phyloP scores from a whole-genome alignment of 2,797 vertebrate species.

The Gallinago nigripennis region DNA sequence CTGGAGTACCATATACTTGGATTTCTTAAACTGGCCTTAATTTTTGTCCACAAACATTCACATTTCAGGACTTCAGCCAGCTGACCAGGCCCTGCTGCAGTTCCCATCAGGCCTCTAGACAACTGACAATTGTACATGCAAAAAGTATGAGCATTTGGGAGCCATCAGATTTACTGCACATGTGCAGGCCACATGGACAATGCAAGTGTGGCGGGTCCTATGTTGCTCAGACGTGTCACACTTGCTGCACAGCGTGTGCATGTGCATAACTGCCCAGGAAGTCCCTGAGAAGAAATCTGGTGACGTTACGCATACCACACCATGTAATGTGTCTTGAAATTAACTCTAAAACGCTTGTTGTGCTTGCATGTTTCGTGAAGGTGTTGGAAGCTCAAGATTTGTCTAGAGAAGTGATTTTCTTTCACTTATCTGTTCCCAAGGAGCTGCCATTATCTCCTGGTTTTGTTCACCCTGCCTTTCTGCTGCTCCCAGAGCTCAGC shows the following conservation, averaged over 20 bases:
- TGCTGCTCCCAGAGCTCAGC: neutral
- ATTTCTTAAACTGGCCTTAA: neutral
- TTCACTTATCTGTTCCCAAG: accelerated
- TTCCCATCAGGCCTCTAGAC: neutral
- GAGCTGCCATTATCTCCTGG: neutral
- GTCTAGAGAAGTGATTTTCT: neutral
- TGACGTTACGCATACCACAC: neutral
- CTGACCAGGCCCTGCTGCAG: neutral
- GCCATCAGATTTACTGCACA: neutral
- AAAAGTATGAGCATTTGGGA: neutral
- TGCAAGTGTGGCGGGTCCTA: neutral
- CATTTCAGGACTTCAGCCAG: neutral
- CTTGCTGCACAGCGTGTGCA: neutral
- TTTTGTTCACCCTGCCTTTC: neutral
- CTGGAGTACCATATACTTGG: neutral
- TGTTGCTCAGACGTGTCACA: neutral
- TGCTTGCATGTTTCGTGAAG: accelerated
- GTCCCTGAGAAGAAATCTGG: neutral
- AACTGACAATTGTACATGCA: neutral
- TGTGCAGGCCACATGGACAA: constrained; percentile 14
- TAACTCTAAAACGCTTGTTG: neutral
- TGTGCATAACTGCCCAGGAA: neutral
- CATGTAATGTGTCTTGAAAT: neutral
- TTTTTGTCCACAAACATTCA: neutral
- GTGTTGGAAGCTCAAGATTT: neutral